A percentile compares a stretch with the other conserved stretches of the same genome.
Conservation (phyloP, 2,113 vertebrate species). For the Corvus cornix region DNA sequence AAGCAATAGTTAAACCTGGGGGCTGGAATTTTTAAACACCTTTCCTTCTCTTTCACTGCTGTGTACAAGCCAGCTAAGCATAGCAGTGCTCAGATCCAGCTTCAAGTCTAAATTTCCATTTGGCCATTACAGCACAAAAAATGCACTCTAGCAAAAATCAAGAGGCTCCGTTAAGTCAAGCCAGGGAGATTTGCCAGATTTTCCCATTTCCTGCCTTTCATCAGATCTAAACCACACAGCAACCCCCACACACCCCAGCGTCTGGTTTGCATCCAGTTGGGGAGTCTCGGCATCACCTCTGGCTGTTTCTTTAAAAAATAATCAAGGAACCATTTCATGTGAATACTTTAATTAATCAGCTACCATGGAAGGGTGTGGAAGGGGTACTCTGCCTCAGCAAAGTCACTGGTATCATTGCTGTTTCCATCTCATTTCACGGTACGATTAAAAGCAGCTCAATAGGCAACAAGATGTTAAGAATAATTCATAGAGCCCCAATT, state of each 20-base stretch:
- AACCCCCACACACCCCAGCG: slow-evolving; percentile 28
- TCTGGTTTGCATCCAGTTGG: slow-evolving; percentile 74
- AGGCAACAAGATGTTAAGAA: neutral
- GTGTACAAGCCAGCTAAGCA: neutral
- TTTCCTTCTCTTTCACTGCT: neutral
- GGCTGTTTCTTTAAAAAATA: slow-evolving; percentile 66
- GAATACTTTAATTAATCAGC: slow-evolving; percentile 75
- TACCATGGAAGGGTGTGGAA: slow-evolving; percentile 39
- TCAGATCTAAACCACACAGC: slow-evolving; percentile 63
- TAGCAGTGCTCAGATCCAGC: neutral
- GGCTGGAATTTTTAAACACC: neutral
- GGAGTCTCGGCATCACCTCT: slow-evolving; percentile 15
- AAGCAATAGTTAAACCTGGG: neutral
- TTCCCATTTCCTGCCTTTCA: slow-evolving; percentile 74
- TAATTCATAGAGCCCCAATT: neutral
- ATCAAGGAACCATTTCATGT: slow-evolving; percentile 42
- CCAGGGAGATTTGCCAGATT: slow-evolving; percentile 64
- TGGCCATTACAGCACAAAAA: slow-evolving; percentile 53
- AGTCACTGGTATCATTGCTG: neutral
- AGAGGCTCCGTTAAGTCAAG: slow-evolving; percentile 67
- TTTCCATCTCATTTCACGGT: neutral
- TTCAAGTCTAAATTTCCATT: slow-evolving; percentile 42
- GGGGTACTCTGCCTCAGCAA: neutral
- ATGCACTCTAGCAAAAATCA: slow-evolving; percentile 57
- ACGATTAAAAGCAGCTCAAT: neutral